phyloP scores from a whole-genome alignment of 2,888 invertebrate species.

The Drosophila pegasa region DNA sequence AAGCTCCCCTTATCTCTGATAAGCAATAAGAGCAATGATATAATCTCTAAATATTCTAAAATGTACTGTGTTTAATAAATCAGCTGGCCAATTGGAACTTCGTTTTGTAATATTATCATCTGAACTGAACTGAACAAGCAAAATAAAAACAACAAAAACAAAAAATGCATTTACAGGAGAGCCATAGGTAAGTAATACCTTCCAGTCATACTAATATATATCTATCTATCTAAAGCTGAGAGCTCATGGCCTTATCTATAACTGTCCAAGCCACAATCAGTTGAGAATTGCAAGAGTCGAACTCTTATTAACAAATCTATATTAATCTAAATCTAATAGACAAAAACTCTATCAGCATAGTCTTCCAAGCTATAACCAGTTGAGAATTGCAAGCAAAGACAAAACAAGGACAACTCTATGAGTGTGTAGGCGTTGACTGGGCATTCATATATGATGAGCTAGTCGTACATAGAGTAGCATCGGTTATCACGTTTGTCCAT shows the following conservation, averaged over 20 bases:
- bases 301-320: too few species aligned
- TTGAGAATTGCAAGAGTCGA: too few species aligned
- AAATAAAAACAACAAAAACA: neutral
- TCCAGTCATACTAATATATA: neutral
- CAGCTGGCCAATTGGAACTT: constrained; percentile 8
- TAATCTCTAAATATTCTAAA: neutral
- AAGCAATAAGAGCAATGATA: neutral
- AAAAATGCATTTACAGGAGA: constrained; percentile 70
- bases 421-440: too few species aligned
- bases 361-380: too few species aligned
- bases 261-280: too few species aligned
- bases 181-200: constrained; percentile 51
- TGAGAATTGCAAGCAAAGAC: neutral
- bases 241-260: too few species aligned
- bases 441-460: too few species aligned
- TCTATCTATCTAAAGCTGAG: neutral
- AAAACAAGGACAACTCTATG: too few species aligned
- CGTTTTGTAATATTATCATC: neutral
- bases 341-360: too few species aligned
- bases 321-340: too few species aligned
- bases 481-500: too few species aligned
- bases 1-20: neutral
- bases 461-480: too few species aligned
- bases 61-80: neutral
- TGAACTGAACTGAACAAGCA: neutral